phyloP scores from a whole-genome alignment of 2,888 invertebrate species.

The Scotopteryx bipunctaria region DNA sequence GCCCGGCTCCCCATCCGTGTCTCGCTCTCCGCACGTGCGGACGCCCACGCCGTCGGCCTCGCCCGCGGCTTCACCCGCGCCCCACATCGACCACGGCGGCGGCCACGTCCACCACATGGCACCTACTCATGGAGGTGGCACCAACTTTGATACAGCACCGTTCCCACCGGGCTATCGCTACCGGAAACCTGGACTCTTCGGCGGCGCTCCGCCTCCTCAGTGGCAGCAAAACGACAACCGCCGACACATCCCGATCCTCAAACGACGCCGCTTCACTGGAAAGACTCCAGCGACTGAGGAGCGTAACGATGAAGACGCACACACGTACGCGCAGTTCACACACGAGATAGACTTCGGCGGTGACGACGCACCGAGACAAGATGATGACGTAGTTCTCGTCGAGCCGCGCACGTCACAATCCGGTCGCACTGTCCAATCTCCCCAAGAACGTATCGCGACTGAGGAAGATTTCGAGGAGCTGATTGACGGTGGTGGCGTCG shows the following conservation, averaged over 20 bases:
- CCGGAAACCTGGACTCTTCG: slow-evolving; percentile 84
- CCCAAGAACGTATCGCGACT: slow-evolving; percentile 85
- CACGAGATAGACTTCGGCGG: slow-evolving; percentile 20
- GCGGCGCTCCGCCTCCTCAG: slow-evolving; percentile 85
- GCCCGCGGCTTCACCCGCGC: slow-evolving; percentile 72
- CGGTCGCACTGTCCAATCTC: slow-evolving; percentile 77
- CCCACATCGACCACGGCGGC: slow-evolving; percentile 56
- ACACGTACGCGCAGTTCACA: slow-evolving; percentile 23
- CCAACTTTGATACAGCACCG: slow-evolving; percentile 71
- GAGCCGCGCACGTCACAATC: slow-evolving; percentile 56
- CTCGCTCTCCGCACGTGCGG: slow-evolving; percentile 81
- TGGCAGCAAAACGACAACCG: slow-evolving; percentile 75
- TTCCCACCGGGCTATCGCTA: slow-evolving; percentile 84
- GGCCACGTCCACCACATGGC: slow-evolving; percentile 59
- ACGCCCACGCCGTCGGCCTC: slow-evolving; percentile 71
- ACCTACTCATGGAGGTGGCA: slow-evolving; percentile 26
- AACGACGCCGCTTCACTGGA: slow-evolving; percentile 72
- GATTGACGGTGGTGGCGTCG: slow-evolving; percentile 85
- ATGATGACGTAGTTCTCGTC: slow-evolving; percentile 85
- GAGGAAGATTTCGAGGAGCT: slow-evolving; percentile 87
- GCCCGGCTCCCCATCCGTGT: slow-evolving; percentile 82
- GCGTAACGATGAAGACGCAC: slow-evolving; percentile 45
- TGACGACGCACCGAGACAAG: slow-evolving; percentile 16
- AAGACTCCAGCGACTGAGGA: slow-evolving; percentile 52
- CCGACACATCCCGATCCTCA: slow-evolving; percentile 76